Base-by-base conservation (phyloP, 2,797 vertebrate species). In the Esox masquinongy region DNA sequence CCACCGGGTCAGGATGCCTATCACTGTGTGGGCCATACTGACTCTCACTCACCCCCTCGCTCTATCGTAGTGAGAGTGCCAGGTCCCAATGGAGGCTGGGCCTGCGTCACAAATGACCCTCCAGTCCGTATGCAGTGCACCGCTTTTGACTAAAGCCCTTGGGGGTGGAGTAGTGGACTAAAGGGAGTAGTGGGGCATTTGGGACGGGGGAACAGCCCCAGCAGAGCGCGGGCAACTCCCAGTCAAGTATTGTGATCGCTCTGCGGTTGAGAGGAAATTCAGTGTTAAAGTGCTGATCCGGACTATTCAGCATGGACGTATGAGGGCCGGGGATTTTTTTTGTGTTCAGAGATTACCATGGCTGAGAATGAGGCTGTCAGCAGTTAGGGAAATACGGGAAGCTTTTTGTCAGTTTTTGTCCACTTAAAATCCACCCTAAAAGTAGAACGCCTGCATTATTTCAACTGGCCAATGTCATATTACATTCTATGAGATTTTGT, bases 231-330 rank as follows among this genome's bases (percentile, higher is more conserved):
- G 84, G 80, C 84, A 73, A 85, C 80, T 88, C n/a, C 56, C 85
- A 83, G 84, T 89, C 87, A 85, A 83, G 84, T 81, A 87, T 92
- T 92, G 89, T 91, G 85, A 87, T 87, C 80, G 76, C 73, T 87
- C 88, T 87, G 88, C 77, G 78, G 86, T 89, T 82, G 87, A 85
- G 83, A 91, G 90, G 78, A 93, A 92, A 89, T 81, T 83, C 79
- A 68, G 85, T 84, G 80, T 82, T 24, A 85, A 94, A 93, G 88
- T 93, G 92, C 88, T 93, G 92, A 93, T 89, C 85, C 86, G 81
- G 80, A 77, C 87, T 86, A 82, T 92, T 89, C 86, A 82, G 80
- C 76, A 85, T 84, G 81, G 92, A 88, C 85, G 87, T 80, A 63
- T 56, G 24, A 61, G 73, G 80, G 83, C 8, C 19, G 81, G 82